Evolutionary conservation across 2,797 vertebrate species (phyloP).

Genomic region (Xenopus petersii): DNA sequence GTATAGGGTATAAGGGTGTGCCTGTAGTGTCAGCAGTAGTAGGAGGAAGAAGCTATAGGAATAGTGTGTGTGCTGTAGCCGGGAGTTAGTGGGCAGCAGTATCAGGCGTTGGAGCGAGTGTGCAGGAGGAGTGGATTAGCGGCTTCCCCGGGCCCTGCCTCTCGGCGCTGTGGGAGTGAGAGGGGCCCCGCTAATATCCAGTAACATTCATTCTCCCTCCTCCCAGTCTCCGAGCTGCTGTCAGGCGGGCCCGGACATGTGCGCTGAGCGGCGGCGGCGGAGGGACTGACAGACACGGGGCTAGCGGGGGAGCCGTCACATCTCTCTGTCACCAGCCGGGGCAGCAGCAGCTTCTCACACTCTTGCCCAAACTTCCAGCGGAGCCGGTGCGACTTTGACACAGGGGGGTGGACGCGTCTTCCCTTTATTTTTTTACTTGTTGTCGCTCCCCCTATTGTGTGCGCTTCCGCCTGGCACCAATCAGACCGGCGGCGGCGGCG

Average conservation of each 20-base stretch:
- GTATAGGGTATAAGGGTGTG: too few species aligned
- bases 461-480: constrained; percentile 36
- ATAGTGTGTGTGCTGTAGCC: too few species aligned
- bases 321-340: background rate
- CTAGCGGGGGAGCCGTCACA: background rate
- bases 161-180: background rate
- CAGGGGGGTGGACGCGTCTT: background rate
- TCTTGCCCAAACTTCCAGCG: background rate
- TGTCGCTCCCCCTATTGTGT: constrained; percentile 22
- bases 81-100: too few species aligned
- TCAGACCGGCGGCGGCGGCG: constrained; percentile 26
- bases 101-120: too few species aligned
- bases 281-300: background rate
- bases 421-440: too few species aligned
- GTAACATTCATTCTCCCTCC: background rate
- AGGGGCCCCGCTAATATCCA: background rate
- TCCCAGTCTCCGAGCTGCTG: background rate
- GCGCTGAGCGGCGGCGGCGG: background rate
- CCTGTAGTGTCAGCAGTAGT: too few species aligned
- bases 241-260: background rate
- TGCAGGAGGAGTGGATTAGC: background rate
- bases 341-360: background rate
- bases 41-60: too few species aligned
- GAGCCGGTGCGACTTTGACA: background rate
- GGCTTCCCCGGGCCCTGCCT: background rate